These are phyloP conservation scores for Diachasmimorpha longicaudata DNA, from an alignment of 1,140 invertebrate species.

Conservation along the genomic window DNA sequence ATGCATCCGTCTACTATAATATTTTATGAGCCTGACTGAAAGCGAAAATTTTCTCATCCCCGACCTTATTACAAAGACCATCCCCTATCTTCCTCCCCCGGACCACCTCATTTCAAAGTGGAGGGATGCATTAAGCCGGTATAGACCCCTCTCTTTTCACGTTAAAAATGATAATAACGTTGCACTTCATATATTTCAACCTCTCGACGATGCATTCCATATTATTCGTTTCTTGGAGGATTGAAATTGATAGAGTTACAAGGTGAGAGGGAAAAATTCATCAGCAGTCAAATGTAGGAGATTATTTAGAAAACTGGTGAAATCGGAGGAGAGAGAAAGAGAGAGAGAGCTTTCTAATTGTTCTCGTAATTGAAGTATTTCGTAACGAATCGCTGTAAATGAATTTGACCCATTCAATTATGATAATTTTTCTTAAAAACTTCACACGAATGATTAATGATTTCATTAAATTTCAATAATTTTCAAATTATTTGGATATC, in stretches of 20 bases:
- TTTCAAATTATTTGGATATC: too few relatives aligned
- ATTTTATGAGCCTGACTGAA: conserved; percentile 40
- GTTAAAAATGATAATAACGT: conserved; percentile 2
- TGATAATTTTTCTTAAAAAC: too few relatives aligned
- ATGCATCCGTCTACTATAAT: conserved; percentile 48
- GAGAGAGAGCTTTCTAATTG: not conserved
- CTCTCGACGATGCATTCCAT: not conserved
- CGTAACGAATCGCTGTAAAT: not conserved
- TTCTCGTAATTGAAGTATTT: not conserved
- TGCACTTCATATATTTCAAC: not conserved
- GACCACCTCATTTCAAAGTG: not conserved
- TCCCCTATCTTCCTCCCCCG: not conserved
- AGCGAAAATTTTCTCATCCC: conserved; percentile 14
- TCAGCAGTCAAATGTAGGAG: not conserved
- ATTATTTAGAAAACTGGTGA: not conserved
- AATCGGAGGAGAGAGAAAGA: not conserved
- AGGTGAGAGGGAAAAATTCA: not conserved
- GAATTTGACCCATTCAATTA: not conserved
- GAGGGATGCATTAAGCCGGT: not conserved
- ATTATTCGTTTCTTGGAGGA: not conserved
- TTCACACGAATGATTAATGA: too few relatives aligned
- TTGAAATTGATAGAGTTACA: not conserved
- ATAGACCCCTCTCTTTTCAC: not conserved
- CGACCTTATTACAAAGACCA: conserved; percentile 10
- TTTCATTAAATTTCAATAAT: too few relatives aligned